phyloP scores from a whole-genome alignment of 2,113 vertebrate species.

The Sinocyclocheilus grahami region DNA sequence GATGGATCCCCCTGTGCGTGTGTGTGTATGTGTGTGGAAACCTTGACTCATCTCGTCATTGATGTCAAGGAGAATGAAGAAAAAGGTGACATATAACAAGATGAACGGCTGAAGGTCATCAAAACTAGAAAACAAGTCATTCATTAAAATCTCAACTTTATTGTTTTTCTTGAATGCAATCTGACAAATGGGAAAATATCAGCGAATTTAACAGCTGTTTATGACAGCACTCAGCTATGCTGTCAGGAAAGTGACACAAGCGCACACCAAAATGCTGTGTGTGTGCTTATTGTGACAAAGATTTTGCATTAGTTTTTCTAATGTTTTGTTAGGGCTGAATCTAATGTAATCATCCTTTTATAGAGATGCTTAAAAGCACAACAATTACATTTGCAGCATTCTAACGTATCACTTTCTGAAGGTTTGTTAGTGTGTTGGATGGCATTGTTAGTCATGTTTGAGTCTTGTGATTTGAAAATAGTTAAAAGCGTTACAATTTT shows the following conservation, averaged over 20 bases:
- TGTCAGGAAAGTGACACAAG: constrained; percentile 5
- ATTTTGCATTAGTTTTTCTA: constrained; percentile 36
- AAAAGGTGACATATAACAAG: background rate
- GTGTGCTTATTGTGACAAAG: background rate
- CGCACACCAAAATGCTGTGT: constrained; percentile 32
- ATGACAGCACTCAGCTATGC: constrained; percentile 14
- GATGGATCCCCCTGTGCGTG: constrained; percentile 43
- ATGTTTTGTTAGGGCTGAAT: constrained; percentile 72
- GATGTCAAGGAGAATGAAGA: constrained; percentile 3
- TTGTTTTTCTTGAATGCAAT: background rate
- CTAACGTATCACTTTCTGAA: background rate
- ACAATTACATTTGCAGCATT: background rate
- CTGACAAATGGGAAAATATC: background rate
- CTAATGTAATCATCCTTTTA: constrained; percentile 71
- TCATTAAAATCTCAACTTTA: constrained; percentile 1
- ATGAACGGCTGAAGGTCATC: background rate
- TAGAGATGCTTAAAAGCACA: background rate
- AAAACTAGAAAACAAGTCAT: constrained; percentile 9
- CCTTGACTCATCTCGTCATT: background rate
- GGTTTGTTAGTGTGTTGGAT: background rate
- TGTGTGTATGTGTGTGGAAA: constrained; percentile 45
- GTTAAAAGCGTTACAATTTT: too few species aligned
- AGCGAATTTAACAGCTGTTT: constrained; percentile 4
- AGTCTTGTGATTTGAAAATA: background rate
- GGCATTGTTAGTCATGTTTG: background rate